A percentile compares a stretch with the other conserved stretches of the same genome.
Conservation (phyloP, 2,797 vertebrate species). For the Antrozous pallidus region DNA sequence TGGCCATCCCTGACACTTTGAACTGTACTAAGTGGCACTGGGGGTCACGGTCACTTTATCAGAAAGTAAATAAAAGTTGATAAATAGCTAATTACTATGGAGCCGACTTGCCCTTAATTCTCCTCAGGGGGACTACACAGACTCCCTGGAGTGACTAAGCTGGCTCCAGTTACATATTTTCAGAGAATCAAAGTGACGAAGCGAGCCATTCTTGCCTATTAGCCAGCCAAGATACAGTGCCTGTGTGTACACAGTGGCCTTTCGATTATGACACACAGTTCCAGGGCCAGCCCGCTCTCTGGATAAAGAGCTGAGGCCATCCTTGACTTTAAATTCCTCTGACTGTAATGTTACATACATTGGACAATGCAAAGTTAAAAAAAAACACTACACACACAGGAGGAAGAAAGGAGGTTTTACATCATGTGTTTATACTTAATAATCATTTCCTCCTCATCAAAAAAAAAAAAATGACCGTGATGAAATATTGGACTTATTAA, state of each 20-base stretch:
- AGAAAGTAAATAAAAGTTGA: constrained; percentile 58
- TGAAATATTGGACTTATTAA: background rate
- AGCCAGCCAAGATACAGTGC: background rate
- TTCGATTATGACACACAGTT: background rate
- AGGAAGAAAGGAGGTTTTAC: background rate
- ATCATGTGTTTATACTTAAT: background rate
- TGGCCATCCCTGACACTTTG: constrained; percentile 27
- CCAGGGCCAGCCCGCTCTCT: background rate
- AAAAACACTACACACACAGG: background rate
- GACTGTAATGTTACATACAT: background rate
- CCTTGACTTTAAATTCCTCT: constrained; percentile 29
- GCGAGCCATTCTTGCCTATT: background rate
- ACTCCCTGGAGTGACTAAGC: constrained; percentile 13
- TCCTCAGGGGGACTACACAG: background rate
- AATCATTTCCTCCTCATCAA: constrained; percentile 24
- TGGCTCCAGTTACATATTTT: constrained; percentile 55
- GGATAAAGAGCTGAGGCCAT: background rate
- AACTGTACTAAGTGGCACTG: background rate
- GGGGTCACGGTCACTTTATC: constrained; percentile 37
- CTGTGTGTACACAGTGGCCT: background rate
- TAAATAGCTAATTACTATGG: constrained; percentile 36
- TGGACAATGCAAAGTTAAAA: background rate
- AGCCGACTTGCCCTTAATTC: constrained; percentile 35
- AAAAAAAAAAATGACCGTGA: background rate
- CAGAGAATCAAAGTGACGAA: constrained; percentile 1